Evolutionary conservation across 2,888 invertebrate species (phyloP), one percentile per base, ranked within the genome.

Genomic region (Epinotia nisella): DNA sequence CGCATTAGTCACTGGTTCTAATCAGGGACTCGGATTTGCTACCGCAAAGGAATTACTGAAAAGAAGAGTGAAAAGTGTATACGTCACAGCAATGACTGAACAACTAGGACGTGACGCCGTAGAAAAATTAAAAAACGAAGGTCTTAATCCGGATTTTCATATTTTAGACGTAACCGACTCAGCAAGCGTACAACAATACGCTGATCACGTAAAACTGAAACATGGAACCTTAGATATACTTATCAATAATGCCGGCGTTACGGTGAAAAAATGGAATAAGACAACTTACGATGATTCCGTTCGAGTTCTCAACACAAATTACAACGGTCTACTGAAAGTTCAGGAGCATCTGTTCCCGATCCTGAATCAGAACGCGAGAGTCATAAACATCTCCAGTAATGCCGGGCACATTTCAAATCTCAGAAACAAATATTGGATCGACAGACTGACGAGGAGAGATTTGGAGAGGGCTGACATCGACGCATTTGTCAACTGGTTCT

Each of bases 11-110:
- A 96, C 96, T n/a, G 96, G 96, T 24, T 87, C 93, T 7, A 96
- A 95, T 82, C 95, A 95, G 85, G 96, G 96, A 0, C 95, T 96
- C 75, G 96, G 96, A 9, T 95, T 90, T 80, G 95, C 90, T 0
- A 95, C 95, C 71, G 95, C 95, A 0, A 94, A 94, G 84, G 94
- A 93, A 9, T 83, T 96, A 11, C 95, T 95, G 77, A 87, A 93
- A 78, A 89, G 94, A 79, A 96, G 94, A 79, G 87, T 95, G 75
- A 95, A 95, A 4, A 87, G 89, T 70, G 96, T 96, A 0, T 95
- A 95, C 83, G 83, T 96, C 60, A 96, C 96, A 41, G 91, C 95
- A 3, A 89, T 96, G 78, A 94, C 95, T 84, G 86, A 86, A 19
- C 81, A 76, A 1, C 85, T 94, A 75, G 96, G 96, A 1, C 78